These are phyloP conservation scores for Clepsis dumicolana DNA, from an alignment of 2,888 invertebrate genomes.

Conservation along the genomic window DNA sequence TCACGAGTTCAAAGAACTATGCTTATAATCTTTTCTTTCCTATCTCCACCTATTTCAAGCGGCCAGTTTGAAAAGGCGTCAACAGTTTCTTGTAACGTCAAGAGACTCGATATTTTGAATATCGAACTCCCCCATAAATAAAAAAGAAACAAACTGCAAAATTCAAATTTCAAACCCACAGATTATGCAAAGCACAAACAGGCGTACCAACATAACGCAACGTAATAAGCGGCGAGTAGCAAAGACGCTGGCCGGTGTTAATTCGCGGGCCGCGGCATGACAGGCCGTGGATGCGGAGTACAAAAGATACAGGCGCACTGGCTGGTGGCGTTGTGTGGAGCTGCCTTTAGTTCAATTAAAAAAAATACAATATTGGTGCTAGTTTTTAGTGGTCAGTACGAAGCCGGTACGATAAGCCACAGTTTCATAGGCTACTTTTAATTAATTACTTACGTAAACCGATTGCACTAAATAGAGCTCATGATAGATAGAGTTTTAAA, in stretches of 20 bases:
- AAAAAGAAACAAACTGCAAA: background rate
- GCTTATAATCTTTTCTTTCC: too few species aligned
- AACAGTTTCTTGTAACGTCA: too few species aligned
- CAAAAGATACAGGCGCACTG: constrained; percentile 70
- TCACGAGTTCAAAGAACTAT: too few species aligned
- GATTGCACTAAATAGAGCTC: too few species aligned
- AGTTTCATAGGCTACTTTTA: too few species aligned
- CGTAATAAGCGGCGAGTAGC: constrained; percentile 56
- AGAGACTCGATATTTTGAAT: background rate
- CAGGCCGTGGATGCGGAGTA: constrained; percentile 76
- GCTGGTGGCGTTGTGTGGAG: constrained; percentile 56
- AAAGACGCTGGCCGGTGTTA: constrained; percentile 76
- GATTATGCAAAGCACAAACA: constrained; percentile 17
- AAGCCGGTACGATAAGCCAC: too few species aligned
- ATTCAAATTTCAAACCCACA: constrained; percentile 18
- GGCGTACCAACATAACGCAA: constrained; percentile 25
- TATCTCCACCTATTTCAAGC: background rate
- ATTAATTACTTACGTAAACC: too few species aligned
- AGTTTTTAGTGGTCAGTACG: too few species aligned
- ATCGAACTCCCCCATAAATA: background rate
- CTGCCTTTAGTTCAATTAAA: constrained; percentile 31
- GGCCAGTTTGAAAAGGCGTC: background rate
- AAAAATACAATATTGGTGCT: background rate
- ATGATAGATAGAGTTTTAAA: too few species aligned
- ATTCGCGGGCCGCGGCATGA: constrained; percentile 79